Base-by-base conservation (phyloP, 2,113 vertebrate genomes). In the Carassius auratus region DNA sequence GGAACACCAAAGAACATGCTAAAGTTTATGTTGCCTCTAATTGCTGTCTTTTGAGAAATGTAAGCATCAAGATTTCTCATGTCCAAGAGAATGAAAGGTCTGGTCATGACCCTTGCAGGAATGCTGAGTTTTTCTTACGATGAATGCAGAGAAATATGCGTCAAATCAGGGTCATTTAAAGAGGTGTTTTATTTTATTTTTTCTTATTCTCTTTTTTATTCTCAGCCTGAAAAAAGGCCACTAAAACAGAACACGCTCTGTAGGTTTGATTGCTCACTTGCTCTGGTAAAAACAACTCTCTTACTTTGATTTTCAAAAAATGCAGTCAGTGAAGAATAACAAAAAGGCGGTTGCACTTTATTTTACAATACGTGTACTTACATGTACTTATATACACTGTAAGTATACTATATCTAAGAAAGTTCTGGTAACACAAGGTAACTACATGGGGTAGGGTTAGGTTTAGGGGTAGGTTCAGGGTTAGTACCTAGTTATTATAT, bases 141-240 rank as follows among this genome's bases (percentile, higher is more conserved):
- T 50, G 42, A 81, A 86, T 82, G 45, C 21, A 42, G 77, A 82
- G 66, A 33, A 64, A 66, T 59, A 45, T 17, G 21, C 69, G 6
- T 62, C 21, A 86, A 89, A 86, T 81, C 87, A 86, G 82, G 69
- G 59, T 86, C 69, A 84, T 82, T 84, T 59, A 61, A 50, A 78
- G 48, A 19, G 8, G 45, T 36, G 8, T 45, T 45, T 45, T 45
- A 52, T 84, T 75, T 85, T n/a, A n/a, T 4, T 75, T 75, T 83
- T 6, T 75, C 13, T 8, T 1, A 38, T 81, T 85, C 62, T 38
- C n/a, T 79, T 59, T 84, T 74, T 71, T 86, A 68, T 88, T 61
- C 85, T 79, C 55, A 76, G 36, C 73, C 30, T 48, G 15, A 50
- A 79, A 69, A 38, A 87, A 74, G 55, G 50, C 86, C 52, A 33